Evolutionary conservation across 1,140 invertebrate species (phyloP).

Genomic region (Saxidomus purpurata): DNA sequence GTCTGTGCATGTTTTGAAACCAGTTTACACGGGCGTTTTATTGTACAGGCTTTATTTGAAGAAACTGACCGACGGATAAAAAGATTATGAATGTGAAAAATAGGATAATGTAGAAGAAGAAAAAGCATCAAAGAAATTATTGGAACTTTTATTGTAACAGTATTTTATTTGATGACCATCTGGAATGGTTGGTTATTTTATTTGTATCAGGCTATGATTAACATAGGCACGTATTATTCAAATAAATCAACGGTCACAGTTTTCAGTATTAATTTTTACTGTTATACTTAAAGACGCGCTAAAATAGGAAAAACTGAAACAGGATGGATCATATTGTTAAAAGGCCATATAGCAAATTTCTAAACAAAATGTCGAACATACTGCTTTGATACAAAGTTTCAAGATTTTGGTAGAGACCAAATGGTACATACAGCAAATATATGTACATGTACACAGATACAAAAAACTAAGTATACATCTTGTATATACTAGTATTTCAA

Average conservation of each 20-base stretch:
- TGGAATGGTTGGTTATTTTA: slow-evolving; percentile 15
- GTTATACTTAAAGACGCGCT: too few relatives aligned
- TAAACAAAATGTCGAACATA: too few relatives aligned
- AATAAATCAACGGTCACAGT: slow-evolving; percentile 36
- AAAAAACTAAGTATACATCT: too few relatives aligned
- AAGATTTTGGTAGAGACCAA: too few relatives aligned
- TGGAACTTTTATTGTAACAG: slow-evolving; percentile 47
- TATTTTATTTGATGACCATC: slow-evolving; percentile 43
- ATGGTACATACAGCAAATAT: too few relatives aligned
- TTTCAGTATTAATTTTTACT: too few relatives aligned
- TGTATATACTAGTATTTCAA: too few relatives aligned
- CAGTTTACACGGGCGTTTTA: background rate
- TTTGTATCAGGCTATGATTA: background rate
- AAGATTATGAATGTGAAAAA: slow-evolving; percentile 56
- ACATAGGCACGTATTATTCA: slow-evolving; percentile 22
- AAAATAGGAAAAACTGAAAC: too few relatives aligned
- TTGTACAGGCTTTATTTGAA: background rate
- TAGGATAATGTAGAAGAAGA: slow-evolving; percentile 16
- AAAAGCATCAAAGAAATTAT: slow-evolving; percentile 52
- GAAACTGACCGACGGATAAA: background rate
- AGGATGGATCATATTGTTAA: too few relatives aligned
- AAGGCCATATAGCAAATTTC: too few relatives aligned
- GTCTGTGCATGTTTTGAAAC: background rate
- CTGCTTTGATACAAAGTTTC: too few relatives aligned
- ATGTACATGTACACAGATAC: too few relatives aligned